Percentiles rank a stretch among this genome's conserved stretches.
These are phyloP conservation scores for Pseudomyrmex gracilis DNA, from an alignment of 1,140 invertebrate genomes.

Conservation along the genomic window DNA sequence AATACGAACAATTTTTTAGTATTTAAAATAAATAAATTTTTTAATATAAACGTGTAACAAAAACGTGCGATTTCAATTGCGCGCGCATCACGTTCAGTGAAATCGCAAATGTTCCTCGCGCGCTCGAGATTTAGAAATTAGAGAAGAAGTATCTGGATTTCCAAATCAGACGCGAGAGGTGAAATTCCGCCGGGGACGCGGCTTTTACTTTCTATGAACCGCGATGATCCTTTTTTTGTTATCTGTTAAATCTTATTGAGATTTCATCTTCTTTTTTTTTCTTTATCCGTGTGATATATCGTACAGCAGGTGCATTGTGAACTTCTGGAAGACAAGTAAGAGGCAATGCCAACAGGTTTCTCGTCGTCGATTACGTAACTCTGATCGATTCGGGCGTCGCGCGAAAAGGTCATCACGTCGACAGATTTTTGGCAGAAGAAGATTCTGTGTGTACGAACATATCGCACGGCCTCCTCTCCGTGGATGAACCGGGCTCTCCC, in stretches of 20 bases:
- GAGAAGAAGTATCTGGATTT: constrained; percentile 19
- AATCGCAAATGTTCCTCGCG: not conserved
- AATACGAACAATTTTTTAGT: no score
- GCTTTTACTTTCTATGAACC: constrained; percentile 2
- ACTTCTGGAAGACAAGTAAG: not conserved
- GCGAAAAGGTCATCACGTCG: constrained; percentile 77
- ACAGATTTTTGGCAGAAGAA: constrained; percentile 77
- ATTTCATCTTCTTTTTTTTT: not conserved
- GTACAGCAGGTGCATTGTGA: not conserved
- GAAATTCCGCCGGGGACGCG: not conserved
- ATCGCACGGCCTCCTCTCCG: no score
- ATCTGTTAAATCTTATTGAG: not conserved
- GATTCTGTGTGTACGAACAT: constrained; percentile 61
- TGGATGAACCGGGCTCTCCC: constrained; percentile 18
- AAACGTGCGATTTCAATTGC: not conserved
- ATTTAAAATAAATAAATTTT: no score
- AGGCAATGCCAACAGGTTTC: constrained; percentile 44
- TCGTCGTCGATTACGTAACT: constrained; percentile 74
- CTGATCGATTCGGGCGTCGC: constrained; percentile 73
- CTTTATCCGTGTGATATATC: not conserved
- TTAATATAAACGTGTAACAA: not conserved
- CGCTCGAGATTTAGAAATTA: not conserved
- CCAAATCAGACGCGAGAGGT: not conserved
- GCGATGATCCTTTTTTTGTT: not conserved
- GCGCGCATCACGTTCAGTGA: not conserved